phyloP scores from a whole-genome alignment of 2,797 vertebrate species.

The Xenopus petersii region DNA sequence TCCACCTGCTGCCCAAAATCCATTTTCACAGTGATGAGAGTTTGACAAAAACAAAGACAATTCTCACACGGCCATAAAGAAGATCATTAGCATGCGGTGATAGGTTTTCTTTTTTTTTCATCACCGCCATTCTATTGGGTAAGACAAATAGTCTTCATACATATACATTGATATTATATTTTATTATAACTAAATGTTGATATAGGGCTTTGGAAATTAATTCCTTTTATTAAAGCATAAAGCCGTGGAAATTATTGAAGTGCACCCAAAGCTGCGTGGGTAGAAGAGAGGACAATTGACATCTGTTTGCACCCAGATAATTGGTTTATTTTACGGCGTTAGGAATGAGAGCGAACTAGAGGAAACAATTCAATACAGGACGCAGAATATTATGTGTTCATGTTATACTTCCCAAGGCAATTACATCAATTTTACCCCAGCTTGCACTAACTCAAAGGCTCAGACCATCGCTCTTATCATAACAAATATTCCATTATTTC shows the following conservation, averaged over 20 bases:
- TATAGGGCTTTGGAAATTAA: constrained; percentile 55
- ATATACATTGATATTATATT: too few relatives aligned
- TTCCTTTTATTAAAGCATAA: too few relatives aligned
- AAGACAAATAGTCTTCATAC: constrained; percentile 53
- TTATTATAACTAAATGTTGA: constrained; percentile 57
- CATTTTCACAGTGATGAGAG: constrained; percentile 24
- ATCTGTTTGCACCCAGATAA: not conserved
- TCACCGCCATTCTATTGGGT: constrained; percentile 47
- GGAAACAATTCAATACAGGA: not conserved
- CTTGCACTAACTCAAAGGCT: not conserved
- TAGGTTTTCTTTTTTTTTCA: constrained; percentile 44
- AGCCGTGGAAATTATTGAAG: not conserved
- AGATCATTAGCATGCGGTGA: constrained; percentile 31
- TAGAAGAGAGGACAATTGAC: constrained; percentile 9
- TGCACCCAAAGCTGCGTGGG: not conserved
- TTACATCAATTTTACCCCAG: not conserved
- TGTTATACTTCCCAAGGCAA: not conserved
- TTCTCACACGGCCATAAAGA: constrained; percentile 18
- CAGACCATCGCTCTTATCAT: not conserved
- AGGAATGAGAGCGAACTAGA: not conserved
- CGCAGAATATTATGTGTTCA: not conserved
- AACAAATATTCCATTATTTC: constrained; percentile 2
- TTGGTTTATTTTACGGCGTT: not conserved
- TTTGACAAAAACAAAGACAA: not conserved
- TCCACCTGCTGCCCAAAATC: constrained; percentile 48